Conservation (phyloP, 1,140 invertebrate species). For the Ostrea edulis region DNA sequence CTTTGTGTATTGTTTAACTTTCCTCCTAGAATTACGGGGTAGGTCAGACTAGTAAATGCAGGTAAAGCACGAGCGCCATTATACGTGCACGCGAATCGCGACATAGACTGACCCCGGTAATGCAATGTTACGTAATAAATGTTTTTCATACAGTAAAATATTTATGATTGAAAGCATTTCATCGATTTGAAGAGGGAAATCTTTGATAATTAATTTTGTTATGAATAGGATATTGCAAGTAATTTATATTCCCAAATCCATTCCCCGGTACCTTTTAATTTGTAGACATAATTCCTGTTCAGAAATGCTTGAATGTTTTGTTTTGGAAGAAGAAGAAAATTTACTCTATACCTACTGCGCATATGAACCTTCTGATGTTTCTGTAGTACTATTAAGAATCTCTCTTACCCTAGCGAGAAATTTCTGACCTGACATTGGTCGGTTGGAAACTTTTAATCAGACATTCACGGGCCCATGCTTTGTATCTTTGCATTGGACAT, state of each 20-base stretch:
- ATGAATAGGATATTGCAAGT: neutral
- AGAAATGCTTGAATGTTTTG: no score
- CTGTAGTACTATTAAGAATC: no score
- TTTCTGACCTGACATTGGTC: neutral
- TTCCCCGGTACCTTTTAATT: neutral
- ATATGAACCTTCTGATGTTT: no score
- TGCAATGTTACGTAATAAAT: neutral
- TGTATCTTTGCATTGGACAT: neutral
- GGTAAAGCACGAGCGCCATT: neutral
- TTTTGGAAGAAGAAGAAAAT: no score
- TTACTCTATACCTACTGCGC: no score
- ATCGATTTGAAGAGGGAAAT: slow-evolving; percentile 11
- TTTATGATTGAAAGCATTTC: slow-evolving; percentile 8
- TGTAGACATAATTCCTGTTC: no score
- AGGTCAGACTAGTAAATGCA: slow-evolving; percentile 1
- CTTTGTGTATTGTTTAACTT: slow-evolving; percentile 31
- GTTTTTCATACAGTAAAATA: neutral
- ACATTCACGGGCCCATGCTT: no score
- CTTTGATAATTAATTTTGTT: neutral
- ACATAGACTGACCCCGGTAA: neutral
- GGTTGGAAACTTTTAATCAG: neutral
- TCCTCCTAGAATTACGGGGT: neutral
- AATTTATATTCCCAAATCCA: neutral
- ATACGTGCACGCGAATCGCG: neutral
- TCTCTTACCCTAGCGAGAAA: neutral